Conservation (phyloP, 1,140 invertebrate species). For the Drosophila athabasca region DNA sequence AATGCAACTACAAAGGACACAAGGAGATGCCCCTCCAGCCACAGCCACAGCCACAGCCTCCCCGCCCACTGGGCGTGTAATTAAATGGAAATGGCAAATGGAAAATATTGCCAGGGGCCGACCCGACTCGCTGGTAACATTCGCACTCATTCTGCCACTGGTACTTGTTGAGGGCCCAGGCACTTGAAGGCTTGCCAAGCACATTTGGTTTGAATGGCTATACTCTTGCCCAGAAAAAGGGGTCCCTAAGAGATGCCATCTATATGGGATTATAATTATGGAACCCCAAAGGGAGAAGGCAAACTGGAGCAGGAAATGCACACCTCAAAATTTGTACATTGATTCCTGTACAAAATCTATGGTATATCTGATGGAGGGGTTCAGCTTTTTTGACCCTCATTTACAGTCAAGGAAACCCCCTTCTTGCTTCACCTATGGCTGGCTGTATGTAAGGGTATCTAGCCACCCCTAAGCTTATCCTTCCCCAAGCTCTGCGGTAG, state of each 20-base stretch:
- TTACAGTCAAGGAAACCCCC: no score
- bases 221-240: slow-evolving; percentile 17
- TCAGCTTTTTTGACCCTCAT: no score
- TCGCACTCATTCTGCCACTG: slow-evolving; percentile 5
- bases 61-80: slow-evolving; percentile 45
- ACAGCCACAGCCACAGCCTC: slow-evolving; percentile 14
- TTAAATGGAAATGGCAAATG: slow-evolving; percentile 74
- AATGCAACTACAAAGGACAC: slow-evolving; percentile 64
- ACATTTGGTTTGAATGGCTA: slow-evolving; percentile 33
- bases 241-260: slow-evolving; percentile 8
- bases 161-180: slow-evolving; percentile 47
- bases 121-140: slow-evolving; percentile 1
- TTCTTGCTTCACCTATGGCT: no score
- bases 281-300: no score
- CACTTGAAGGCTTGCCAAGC: slow-evolving; percentile 53
- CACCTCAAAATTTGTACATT: no score
- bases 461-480: background rate
- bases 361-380: no score
- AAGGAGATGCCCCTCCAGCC: slow-evolving; percentile 8
- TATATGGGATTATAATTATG: background rate
- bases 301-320: no score
- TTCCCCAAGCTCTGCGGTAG: background rate
- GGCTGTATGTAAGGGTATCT: no score
- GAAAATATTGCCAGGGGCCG: slow-evolving; percentile 49
- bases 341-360: no score